phyloP scores from a whole-genome alignment of 2,888 invertebrate genomes.

The Pherbina coryleti region DNA sequence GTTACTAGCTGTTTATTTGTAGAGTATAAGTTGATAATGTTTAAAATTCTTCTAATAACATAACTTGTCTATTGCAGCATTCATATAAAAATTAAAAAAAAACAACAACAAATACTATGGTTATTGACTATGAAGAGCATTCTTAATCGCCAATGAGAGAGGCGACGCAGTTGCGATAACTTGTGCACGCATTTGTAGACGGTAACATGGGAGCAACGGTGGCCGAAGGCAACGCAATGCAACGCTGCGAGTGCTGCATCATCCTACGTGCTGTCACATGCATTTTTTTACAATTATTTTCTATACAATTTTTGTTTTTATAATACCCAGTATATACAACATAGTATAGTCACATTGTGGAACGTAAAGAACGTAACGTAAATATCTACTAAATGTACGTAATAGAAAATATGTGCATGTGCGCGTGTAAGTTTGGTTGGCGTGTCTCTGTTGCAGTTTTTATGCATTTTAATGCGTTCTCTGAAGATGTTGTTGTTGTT shows the following conservation, averaged over 20 bases:
- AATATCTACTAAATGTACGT: not conserved
- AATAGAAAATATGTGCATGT: not conserved
- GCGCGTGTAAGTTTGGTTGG: not conserved
- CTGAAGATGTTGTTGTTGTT: constrained; percentile 2
- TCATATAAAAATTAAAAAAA: not conserved
- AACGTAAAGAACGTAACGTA: not conserved
- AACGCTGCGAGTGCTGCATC: not conserved
- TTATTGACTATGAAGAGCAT: constrained; percentile 57
- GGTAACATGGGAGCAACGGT: not conserved
- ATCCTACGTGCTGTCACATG: constrained; percentile 24
- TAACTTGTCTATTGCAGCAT: too few species aligned
- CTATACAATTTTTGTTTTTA: not conserved
- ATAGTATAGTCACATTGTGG: not conserved
- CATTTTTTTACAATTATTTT: not conserved
- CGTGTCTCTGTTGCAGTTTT: constrained; percentile 20
- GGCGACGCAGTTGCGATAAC: constrained; percentile 53
- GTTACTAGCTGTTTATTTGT: too few species aligned
- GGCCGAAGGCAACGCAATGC: not conserved
- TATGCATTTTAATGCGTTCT: constrained; percentile 17
- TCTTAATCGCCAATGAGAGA: constrained; percentile 61
- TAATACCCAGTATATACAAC: not conserved
- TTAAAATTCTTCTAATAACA: too few species aligned
- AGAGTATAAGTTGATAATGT: too few species aligned
- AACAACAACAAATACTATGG: not conserved
- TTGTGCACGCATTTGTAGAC: constrained; percentile 45